Evolutionary conservation across 1,140 invertebrate genomes (phyloP), one percentile per base, ranked within the genome.

Genomic region (Drosophila parabipectinata): DNA sequence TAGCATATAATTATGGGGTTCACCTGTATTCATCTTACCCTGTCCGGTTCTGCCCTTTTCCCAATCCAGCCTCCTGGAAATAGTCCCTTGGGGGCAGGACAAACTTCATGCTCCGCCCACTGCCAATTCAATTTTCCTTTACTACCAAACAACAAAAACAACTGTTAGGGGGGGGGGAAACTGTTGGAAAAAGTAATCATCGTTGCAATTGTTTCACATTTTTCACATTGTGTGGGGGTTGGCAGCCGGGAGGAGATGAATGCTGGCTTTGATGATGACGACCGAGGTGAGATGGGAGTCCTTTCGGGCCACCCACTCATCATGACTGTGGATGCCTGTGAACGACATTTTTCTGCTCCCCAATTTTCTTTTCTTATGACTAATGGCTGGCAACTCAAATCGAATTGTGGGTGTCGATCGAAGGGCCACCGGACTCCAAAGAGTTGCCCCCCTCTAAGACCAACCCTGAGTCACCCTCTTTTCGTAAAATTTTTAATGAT

Each of bases 181-280:
- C 64, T 87, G 75, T 51, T 69, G 66, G 83, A 66, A 79, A 85
- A 88, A 87, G 82, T 87, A 87, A 87, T 87, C 82, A 87, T 87
- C 82, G 82, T 87, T 87, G 82, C 82, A 88, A 87, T 87, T 87
- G 82, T 87, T 87, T 87, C 82, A 75, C 83, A 87, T 87, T 87
- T 88, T 82, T 87, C 82, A 87, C 74, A 63, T 62, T 59, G 59
- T 32, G 51, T 8, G 44, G 44, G 30, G 56, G 56, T 24, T 45
- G 60, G 39, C 10, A 50, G 44, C 14, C 28, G 12, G 24, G 67
- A 57, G 61, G 56, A 87, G 82, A 82, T 88, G 82, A 87, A 87
- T 87, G 78, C 71, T 58, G 72, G 76, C 82, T 87, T 87, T 87
- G 82, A 87, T 88, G 82, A 88, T 76, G 81, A 60, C 47, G 71